Percentiles rank a stretch among this genome's conserved stretches.
These are phyloP conservation scores for Tiliqua scincoides DNA, from an alignment of 2,113 vertebrate species.

Conservation along the genomic window DNA sequence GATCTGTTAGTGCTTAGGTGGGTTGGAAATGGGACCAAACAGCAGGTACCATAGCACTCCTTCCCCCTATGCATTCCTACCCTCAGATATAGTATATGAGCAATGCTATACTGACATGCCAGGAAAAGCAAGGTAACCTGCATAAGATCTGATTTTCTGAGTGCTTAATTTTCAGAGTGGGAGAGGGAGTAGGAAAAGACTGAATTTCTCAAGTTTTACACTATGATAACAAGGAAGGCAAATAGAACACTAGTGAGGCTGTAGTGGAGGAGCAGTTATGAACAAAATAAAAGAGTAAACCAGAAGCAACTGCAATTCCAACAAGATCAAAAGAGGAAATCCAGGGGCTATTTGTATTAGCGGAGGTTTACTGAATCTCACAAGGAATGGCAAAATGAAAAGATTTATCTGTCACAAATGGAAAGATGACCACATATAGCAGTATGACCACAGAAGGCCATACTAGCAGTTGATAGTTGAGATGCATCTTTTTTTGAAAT, in stretches of 20 bases:
- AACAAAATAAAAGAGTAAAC: neutral
- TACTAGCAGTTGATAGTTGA: neutral
- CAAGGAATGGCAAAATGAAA: neutral
- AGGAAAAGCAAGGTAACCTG: neutral
- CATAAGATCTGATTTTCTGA: neutral
- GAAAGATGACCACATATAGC: neutral
- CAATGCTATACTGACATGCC: neutral
- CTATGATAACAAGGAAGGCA: accelerated
- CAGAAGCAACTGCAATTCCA: neutral
- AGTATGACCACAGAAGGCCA: conserved; percentile 2
- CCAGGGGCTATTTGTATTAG: neutral
- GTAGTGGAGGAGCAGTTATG: neutral
- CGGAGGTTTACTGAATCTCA: neutral
- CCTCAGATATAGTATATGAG: neutral
- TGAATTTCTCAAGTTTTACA: conserved; percentile 1
- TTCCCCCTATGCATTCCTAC: neutral
- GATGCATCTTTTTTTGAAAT: neutral
- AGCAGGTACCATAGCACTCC: neutral
- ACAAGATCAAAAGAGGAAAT: neutral
- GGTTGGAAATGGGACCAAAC: neutral
- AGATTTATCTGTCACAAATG: too few species aligned
- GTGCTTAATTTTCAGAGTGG: neutral
- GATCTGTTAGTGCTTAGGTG: neutral
- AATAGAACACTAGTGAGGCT: neutral
- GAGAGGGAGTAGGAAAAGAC: neutral